Percentiles rank a stretch among this genome's conserved stretches.
These are phyloP conservation scores for Monodelphis domestica DNA, from an alignment of 2,797 vertebrate species.

Conservation along the genomic window DNA sequence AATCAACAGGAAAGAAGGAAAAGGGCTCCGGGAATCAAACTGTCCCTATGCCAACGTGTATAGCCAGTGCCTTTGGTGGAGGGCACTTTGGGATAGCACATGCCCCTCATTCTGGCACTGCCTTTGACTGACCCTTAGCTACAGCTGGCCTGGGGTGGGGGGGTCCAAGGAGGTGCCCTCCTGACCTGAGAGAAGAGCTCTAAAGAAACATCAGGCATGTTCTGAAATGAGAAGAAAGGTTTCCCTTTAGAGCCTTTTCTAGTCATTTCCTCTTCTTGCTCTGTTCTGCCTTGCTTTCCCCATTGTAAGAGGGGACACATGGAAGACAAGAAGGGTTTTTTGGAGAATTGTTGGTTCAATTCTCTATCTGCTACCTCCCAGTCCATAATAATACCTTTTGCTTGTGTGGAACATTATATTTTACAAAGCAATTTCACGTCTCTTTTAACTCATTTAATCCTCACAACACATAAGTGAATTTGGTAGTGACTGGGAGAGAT, in stretches of 20 bases:
- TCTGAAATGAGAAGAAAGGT: background rate
- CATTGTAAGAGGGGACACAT: background rate
- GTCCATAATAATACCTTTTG: background rate
- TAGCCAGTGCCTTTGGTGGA: background rate
- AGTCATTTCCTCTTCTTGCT: background rate
- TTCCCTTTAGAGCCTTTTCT: background rate
- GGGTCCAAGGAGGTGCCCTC: background rate
- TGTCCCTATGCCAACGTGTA: constrained; percentile 2
- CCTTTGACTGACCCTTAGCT: background rate
- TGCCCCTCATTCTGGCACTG: background rate
- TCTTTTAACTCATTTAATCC: background rate
- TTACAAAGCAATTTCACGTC: background rate
- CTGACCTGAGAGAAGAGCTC: background rate
- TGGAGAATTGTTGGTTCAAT: background rate
- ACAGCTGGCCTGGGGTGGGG: background rate
- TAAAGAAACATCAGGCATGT: background rate
- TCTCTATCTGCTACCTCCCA: background rate
- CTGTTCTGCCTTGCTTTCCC: background rate
- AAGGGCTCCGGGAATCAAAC: background rate
- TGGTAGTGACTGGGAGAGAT: background rate
- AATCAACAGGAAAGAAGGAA: background rate
- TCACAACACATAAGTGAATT: background rate
- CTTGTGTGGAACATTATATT: background rate
- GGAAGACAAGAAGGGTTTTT: background rate
- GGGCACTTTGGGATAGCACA: background rate